Conservation (phyloP, 2,888 invertebrate species). For the Cosmia pyralina region DNA sequence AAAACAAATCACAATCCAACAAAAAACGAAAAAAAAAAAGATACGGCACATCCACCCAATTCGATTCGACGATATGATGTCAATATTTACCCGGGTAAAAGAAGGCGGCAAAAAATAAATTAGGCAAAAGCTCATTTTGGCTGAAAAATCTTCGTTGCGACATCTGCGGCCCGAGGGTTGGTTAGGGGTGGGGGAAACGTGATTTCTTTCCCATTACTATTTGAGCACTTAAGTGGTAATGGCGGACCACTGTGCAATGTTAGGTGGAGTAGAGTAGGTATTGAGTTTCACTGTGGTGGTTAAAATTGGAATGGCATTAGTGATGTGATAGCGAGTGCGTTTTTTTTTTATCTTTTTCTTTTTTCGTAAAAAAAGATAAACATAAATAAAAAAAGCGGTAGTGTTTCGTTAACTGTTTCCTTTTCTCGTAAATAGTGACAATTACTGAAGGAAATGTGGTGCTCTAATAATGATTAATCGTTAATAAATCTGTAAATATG, state of each 20-base stretch:
- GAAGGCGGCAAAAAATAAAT: constrained; percentile 91
- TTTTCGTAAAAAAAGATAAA: not conserved
- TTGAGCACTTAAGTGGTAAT: constrained; percentile 71
- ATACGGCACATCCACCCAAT: constrained; percentile 72
- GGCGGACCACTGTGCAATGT: constrained; percentile 56
- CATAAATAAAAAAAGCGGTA: not conserved
- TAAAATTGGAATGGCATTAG: constrained; percentile 26
- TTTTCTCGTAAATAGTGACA: constrained; percentile 11
- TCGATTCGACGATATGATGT: constrained; percentile 70
- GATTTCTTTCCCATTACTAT: constrained; percentile 83
- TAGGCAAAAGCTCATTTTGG: constrained; percentile 89
- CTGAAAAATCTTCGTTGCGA: constrained; percentile 84
- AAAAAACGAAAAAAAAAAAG: constrained; percentile 10
- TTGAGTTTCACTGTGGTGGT: constrained; percentile 29
- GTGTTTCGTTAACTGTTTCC: not conserved
- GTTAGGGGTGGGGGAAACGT: constrained; percentile 69
- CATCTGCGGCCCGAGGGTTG: constrained; percentile 84
- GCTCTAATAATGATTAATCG: constrained; percentile 26
- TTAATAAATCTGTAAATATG: constrained; percentile 19
- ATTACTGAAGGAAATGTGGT: constrained; percentile 5
- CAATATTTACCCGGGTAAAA: constrained; percentile 89
- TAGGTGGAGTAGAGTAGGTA: constrained; percentile 57
- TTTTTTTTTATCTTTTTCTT: not conserved
- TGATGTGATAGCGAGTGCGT: constrained; percentile 13
- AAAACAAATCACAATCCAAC: not conserved